Evolutionary conservation across 2,888 invertebrate species (phyloP).

Genomic region (Synergus umbraculus): DNA sequence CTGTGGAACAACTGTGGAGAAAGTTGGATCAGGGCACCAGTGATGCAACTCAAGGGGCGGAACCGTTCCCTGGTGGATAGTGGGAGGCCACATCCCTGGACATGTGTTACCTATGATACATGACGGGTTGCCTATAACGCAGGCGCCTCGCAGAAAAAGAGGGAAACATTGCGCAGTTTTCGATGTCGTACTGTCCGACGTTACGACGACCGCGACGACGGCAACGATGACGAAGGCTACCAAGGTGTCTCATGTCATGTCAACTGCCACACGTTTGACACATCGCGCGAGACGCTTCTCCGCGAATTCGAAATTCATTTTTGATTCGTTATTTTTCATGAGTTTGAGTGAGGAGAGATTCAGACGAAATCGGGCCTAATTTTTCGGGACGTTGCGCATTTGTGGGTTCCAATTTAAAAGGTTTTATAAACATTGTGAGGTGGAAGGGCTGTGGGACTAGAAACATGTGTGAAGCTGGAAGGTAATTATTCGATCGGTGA

Average conservation of each 20-base stretch:
- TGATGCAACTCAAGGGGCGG: slow-evolving; percentile 16
- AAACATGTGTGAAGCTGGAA: background rate
- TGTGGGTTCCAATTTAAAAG: background rate
- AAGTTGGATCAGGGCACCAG: slow-evolving; percentile 28
- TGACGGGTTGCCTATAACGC: slow-evolving; percentile 46
- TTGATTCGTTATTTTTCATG: background rate
- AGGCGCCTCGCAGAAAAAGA: slow-evolving; percentile 42
- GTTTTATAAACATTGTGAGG: slow-evolving; percentile 19
- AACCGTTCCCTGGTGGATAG: background rate
- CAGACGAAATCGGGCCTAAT: background rate
- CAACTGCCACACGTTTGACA: slow-evolving; percentile 72
- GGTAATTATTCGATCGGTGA: background rate
- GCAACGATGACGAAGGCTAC: slow-evolving; percentile 50
- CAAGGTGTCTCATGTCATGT: slow-evolving; percentile 68
- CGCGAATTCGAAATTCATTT: slow-evolving; percentile 43
- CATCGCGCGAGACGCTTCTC: slow-evolving; percentile 49
- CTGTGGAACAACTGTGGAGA: slow-evolving; percentile 11
- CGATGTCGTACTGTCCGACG: slow-evolving; percentile 53
- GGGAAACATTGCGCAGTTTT: slow-evolving; percentile 58
- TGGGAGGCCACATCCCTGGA: slow-evolving; percentile 32
- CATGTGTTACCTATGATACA: slow-evolving; percentile 41
- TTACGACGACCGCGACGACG: slow-evolving; percentile 50
- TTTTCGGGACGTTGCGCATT: background rate
- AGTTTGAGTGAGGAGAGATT: background rate
- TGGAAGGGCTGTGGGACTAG: slow-evolving; percentile 4